Percentiles rank a stretch among this genome's conserved stretches.
Conservation (phyloP, 30 jellyfish, hydroid and myxozoan species). For the Euphysa ruthae region DNA sequence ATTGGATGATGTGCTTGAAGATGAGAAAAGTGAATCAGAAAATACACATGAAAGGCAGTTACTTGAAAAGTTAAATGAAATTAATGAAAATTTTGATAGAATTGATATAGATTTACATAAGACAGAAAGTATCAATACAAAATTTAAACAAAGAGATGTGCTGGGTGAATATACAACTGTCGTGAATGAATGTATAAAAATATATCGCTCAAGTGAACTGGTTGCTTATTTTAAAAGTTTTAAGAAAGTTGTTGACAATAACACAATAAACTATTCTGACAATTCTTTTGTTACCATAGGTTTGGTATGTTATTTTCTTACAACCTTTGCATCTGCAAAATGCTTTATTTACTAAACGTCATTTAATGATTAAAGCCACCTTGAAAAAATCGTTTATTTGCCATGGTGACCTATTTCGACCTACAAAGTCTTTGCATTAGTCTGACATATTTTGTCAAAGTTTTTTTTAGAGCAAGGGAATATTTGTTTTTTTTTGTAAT, state of each 20-base stretch:
- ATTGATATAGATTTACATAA: neutral
- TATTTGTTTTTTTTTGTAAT: no score
- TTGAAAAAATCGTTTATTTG: no score
- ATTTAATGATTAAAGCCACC: no score
- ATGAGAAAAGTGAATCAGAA: neutral
- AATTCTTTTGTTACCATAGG: slow-evolving; percentile 1
- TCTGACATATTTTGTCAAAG: no score
- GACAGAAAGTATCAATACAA: neutral
- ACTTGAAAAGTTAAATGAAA: neutral
- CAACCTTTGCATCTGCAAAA: no score
- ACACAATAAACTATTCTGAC: neutral
- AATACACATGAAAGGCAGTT: neutral
- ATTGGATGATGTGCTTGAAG: neutral
- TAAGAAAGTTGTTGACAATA: neutral
- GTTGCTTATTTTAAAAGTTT: slow-evolving; percentile 36
- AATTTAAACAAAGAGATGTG: no score
- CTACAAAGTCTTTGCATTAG: no score
- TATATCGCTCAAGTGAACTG: slow-evolving; percentile 26
- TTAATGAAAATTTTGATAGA: neutral
- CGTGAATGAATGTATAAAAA: no score
- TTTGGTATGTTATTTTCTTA: slow-evolving; percentile 1
- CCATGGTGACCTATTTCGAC: no score
- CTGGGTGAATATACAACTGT: no score
- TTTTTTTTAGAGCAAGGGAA: no score
- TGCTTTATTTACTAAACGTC: no score